Conservation (phyloP, 2,113 vertebrate species). For the Tenebrosternarchus preto region DNA sequence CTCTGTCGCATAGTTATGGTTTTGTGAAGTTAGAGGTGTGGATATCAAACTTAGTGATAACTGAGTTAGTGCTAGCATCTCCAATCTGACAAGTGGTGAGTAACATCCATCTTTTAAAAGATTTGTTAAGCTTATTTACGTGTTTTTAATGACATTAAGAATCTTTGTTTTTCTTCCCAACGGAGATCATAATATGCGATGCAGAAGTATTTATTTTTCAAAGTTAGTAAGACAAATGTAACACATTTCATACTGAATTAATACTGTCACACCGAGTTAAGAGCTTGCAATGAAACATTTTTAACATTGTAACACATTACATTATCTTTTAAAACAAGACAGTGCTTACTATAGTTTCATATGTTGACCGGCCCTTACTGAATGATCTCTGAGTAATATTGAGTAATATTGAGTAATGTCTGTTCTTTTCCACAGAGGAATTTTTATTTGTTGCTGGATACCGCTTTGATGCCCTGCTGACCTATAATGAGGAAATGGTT, state of each 20-base stretch:
- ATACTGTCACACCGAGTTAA: neutral
- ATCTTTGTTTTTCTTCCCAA: no score
- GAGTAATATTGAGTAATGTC: no score
- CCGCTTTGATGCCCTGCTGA: neutral
- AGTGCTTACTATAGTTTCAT: no score
- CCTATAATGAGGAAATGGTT: constrained; percentile 53
- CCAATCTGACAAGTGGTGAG: constrained; percentile 15
- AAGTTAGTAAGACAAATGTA: neutral
- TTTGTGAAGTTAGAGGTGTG: neutral
- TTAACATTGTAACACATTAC: neutral
- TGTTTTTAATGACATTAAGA: neutral
- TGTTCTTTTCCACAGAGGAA: neutral
- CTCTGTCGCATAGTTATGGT: neutral
- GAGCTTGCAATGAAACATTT: neutral
- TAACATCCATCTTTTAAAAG: neutral
- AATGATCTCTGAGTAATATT: no score
- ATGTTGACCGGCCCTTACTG: no score
- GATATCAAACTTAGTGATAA: neutral
- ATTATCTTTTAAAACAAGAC: no score
- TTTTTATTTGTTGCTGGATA: neutral
- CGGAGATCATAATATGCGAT: neutral
- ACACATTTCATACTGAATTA: neutral
- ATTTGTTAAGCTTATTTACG: neutral
- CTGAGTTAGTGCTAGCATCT: neutral
- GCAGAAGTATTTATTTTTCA: neutral